These are phyloP conservation scores for Semnornis frantzii DNA, from an alignment of 2,113 vertebrate species.

Conservation along the genomic window DNA sequence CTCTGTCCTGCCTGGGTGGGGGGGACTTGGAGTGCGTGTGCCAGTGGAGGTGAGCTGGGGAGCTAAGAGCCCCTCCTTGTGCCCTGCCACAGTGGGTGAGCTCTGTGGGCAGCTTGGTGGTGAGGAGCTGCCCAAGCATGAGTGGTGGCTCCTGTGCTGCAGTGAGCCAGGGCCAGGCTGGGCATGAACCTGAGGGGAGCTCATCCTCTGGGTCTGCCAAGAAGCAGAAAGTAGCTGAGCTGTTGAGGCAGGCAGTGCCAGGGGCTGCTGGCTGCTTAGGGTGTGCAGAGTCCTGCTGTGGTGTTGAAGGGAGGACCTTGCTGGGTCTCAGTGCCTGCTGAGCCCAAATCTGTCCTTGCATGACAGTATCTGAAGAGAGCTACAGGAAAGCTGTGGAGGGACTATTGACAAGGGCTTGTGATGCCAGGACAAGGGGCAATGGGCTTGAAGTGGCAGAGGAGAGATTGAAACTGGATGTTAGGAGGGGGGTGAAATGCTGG, in stretches of 20 bases:
- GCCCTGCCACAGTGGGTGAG: background rate
- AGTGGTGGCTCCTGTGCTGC: background rate
- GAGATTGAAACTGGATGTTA: too few species aligned
- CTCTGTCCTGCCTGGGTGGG: background rate
- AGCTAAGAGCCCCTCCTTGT: background rate
- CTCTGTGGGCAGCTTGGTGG: background rate
- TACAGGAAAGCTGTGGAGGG: too few species aligned
- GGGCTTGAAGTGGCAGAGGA: too few species aligned
- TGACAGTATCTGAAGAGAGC: too few species aligned
- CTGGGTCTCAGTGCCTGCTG: background rate
- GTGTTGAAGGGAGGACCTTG: background rate
- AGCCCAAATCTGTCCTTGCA: background rate
- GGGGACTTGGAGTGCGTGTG: background rate
- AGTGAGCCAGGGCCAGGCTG: background rate
- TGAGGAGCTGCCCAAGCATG: background rate
- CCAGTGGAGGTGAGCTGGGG: rapidly evolving
- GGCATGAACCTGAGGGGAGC: background rate
- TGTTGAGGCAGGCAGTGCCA: background rate
- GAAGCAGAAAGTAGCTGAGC: background rate
- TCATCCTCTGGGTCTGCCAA: background rate
- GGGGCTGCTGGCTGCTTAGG: background rate
- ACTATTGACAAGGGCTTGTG: too few species aligned
- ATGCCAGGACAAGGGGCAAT: too few species aligned
- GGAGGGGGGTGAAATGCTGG: too few species aligned
- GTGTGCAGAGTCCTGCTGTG: rapidly evolving